Base-by-base conservation (phyloP, 2,113 vertebrate genomes). In the Cercocebus atys region DNA sequence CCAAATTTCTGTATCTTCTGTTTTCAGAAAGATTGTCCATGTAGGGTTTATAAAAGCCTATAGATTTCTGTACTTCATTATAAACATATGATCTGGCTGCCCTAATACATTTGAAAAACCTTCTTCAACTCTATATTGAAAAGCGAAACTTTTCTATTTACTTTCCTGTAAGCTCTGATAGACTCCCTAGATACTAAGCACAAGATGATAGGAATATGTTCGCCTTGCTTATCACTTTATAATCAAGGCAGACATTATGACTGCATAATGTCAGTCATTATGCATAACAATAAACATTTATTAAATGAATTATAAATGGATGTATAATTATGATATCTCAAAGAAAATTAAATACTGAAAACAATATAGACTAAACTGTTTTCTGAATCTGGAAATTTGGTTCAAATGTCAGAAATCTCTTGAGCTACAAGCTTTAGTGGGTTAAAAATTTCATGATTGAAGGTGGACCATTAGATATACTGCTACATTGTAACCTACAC, bases 381-480 rank as follows among this genome's bases (percentile, higher is more conserved):
- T 84, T 88, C 16, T 81, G 1, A 52, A 8, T 61, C 8, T 3
- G 94, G 22, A 70, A 89, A 61, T 45, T 80, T 73, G 17, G 10
- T 79, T 59, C 45, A 73, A 75, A 43, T 57, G 27, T 80, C 27
- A 81, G 47, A 89, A 95, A 61, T 85, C 32, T 81, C 30, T 80
- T 80, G 17, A 59, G 17, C 32, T 85, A 12, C 45, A 66, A 91
- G 5, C 23, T 73, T 72, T 47, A 52, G 16, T 47, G 2, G 23
- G 0, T 7, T 88, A 27, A 81, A 80, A 72, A 86, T 47, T n/a
- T 83, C 12, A 59, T 12, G 73, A 85, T 6, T 64, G 40, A 90
- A 85, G 17, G 16, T 47, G 3, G 11, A 11, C 16, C 43, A 87
- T 30, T 82, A 83, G 81, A 52, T 38, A n/a, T 4, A 1, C 64